Percentiles rank a stretch among this genome's conserved stretches.
Conservation (phyloP, 2,888 invertebrate species). For the Machimus atricapillus region DNA sequence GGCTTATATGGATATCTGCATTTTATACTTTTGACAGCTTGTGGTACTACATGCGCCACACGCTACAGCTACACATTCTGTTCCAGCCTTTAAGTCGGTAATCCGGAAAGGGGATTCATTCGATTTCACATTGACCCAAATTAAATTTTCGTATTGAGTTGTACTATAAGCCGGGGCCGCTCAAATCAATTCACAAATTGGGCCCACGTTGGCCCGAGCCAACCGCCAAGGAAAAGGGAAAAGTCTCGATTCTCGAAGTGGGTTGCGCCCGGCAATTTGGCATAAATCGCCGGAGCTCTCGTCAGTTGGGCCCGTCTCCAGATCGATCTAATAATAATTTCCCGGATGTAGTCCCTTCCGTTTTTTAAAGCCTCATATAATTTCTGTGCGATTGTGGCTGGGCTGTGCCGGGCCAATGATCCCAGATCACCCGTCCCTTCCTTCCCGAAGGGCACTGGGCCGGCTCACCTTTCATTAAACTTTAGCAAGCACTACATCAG, state of each 20-base stretch:
- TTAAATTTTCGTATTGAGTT: background rate
- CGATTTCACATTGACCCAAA: background rate
- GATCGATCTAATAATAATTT: background rate
- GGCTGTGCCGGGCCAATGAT: background rate
- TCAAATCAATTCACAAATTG: background rate
- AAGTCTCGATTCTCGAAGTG: background rate
- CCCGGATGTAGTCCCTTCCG: conserved; percentile 5
- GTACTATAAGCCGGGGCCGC: background rate
- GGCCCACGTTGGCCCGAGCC: background rate
- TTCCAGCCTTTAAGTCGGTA: no score
- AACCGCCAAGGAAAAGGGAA: background rate
- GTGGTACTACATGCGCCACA: no score
- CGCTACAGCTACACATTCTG: no score
- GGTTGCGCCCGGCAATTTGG: background rate
- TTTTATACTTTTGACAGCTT: no score
- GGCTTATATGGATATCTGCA: no score
- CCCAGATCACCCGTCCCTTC: background rate
- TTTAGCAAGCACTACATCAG: background rate
- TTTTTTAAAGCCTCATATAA: background rate
- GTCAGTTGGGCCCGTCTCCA: background rate
- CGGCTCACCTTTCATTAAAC: background rate
- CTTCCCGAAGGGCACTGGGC: background rate
- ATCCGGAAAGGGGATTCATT: background rate
- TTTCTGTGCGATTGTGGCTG: background rate
- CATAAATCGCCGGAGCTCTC: background rate